Percentiles rank a stretch among this genome's conserved stretches.
These are phyloP conservation scores for Corythaeola cristata DNA, from an alignment of 2,113 vertebrate genomes.

Conservation along the genomic window DNA sequence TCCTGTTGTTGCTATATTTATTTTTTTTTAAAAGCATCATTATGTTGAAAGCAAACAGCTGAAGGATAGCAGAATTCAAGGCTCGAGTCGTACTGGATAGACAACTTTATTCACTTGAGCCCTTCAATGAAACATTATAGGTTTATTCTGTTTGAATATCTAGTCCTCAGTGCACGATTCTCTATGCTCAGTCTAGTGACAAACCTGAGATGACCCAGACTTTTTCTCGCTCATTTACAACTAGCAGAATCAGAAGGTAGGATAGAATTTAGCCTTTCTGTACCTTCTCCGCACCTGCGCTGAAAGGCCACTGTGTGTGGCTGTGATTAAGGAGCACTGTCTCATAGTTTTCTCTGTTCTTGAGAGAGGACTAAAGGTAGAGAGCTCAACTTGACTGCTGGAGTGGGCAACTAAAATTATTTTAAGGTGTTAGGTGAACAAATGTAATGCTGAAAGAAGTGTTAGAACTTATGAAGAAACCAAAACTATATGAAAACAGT, in stretches of 20 bases:
- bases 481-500: neutral
- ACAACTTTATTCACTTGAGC: fast-evolving
- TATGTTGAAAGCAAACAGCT: neutral
- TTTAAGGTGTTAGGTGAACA: neutral
- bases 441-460: neutral
- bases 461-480: neutral
- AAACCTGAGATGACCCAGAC: neutral
- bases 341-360: neutral
- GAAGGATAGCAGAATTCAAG: neutral
- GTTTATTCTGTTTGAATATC: neutral
- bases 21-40: neutral
- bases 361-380: neutral
- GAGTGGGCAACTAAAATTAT: neutral
- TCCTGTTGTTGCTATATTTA: neutral
- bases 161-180: neutral
- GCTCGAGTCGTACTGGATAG: neutral
- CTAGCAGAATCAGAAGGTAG: neutral
- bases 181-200: neutral
- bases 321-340: neutral
- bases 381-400: neutral
- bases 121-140: neutral
- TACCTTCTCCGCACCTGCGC: neutral
- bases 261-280: neutral
- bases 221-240: neutral
- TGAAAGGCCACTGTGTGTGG: neutral